A percentile compares a stretch with the other conserved stretches of the same genome.
These are phyloP conservation scores for Drosophila sp. DNA, from an alignment of 1,140 invertebrate species.

Conservation along the genomic window DNA sequence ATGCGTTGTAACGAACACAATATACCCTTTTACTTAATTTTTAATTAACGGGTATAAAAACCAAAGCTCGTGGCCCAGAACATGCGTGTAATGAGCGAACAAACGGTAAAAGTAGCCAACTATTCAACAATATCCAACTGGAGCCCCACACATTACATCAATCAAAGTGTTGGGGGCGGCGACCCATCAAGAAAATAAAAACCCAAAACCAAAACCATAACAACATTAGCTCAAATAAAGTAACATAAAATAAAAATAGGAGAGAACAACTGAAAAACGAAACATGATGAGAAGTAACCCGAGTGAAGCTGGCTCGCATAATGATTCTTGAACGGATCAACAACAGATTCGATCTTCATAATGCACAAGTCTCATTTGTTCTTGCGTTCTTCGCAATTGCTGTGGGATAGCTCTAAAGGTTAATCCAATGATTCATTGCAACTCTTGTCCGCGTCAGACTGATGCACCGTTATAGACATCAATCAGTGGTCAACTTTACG, in stretches of 20 bases:
- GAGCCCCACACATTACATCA: constrained; percentile 44
- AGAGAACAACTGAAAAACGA: not conserved
- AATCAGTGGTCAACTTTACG: constrained; percentile 14
- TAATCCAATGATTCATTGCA: constrained; percentile 5
- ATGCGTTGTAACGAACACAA: no score
- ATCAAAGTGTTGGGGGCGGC: constrained; percentile 50
- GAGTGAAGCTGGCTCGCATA: not conserved
- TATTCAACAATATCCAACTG: constrained; percentile 22
- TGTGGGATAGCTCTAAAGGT: constrained; percentile 12
- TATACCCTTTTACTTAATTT: no score
- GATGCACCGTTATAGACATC: constrained; percentile 13
- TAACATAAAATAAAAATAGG: constrained; percentile 10
- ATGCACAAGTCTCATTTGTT: no score
- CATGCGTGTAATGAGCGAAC: constrained; percentile 67
- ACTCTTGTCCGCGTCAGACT: constrained; percentile 1
- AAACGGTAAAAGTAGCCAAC: constrained; percentile 64
- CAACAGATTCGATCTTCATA: constrained; percentile 3
- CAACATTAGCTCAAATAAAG: constrained; percentile 27
- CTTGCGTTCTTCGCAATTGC: constrained; percentile 10
- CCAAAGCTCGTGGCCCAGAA: constrained; percentile 32
- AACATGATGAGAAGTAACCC: constrained; percentile 8
- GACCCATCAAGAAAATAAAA: constrained; percentile 40
- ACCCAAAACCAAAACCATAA: constrained; percentile 4
- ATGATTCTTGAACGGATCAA: constrained; percentile 15
- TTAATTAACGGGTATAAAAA: no score